Conservation (phyloP, 1,140 invertebrate species). For the Aphaenogaster rudis region DNA sequence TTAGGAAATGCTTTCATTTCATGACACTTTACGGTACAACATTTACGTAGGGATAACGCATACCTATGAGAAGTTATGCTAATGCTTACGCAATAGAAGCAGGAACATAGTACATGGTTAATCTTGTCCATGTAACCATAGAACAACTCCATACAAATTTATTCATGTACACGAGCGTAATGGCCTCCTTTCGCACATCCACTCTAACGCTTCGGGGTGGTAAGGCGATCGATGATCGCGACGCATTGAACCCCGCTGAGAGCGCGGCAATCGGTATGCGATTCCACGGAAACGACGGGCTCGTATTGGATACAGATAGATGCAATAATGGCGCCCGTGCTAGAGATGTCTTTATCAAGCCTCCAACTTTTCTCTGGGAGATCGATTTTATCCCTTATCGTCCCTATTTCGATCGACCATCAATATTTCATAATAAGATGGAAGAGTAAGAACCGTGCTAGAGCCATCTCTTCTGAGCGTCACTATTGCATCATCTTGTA, state of each 20-base stretch:
- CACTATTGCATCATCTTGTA: constrained; percentile 10
- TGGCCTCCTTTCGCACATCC: constrained; percentile 24
- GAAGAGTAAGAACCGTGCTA: not conserved
- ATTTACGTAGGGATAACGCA: constrained; percentile 3
- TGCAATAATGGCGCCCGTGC: constrained; percentile 1
- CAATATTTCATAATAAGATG: constrained; percentile 23
- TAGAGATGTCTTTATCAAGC: not conserved
- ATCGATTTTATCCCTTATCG: constrained; percentile 10
- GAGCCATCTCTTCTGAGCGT: not conserved
- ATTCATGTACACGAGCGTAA: constrained; percentile 58
- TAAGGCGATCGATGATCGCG: constrained; percentile 54
- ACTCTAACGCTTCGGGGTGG: constrained; percentile 6
- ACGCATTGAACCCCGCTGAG: constrained; percentile 27
- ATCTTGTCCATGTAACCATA: constrained; percentile 32
- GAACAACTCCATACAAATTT: constrained; percentile 54
- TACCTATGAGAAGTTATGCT: constrained; percentile 9
- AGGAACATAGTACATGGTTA: constrained; percentile 32
- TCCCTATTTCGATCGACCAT: not conserved
- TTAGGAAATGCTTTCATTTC: not conserved
- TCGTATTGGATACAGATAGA: constrained; percentile 30
- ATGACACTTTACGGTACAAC: not conserved
- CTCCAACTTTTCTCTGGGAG: not conserved
- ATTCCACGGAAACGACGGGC: constrained; percentile 27
- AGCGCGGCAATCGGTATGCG: constrained; percentile 30
- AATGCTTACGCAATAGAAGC: constrained; percentile 20